Conservation (phyloP, 2,888 invertebrate species). For the Steinernema hermaphroditum region DNA sequence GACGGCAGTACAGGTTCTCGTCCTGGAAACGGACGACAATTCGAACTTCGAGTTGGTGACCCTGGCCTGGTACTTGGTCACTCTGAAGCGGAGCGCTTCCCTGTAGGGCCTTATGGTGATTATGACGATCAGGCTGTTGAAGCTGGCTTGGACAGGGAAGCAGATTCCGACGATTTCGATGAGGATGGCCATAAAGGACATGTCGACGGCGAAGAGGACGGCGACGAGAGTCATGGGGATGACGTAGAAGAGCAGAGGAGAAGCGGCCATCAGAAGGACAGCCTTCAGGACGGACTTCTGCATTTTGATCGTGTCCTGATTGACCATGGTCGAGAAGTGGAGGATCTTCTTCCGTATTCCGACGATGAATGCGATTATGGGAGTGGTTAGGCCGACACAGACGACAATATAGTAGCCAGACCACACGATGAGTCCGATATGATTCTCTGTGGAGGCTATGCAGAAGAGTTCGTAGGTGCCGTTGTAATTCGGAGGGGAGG, state of each 20-base stretch:
- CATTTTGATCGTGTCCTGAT: not conserved
- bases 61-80: not conserved
- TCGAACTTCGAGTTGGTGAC: not conserved
- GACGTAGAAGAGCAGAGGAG: not conserved
- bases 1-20: too few relatives aligned
- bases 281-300: not conserved
- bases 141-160: not conserved
- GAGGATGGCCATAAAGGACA: not conserved
- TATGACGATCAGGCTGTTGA: not conserved
- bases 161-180: not conserved
- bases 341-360: not conserved
- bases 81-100: not conserved
- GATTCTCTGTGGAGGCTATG: not conserved
- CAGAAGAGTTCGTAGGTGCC: not conserved
- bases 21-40: not conserved
- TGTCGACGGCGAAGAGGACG: too few relatives aligned
- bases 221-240: not conserved
- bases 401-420: not conserved
- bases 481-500: not conserved
- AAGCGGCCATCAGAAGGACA: not conserved
- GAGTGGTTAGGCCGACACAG: not conserved
- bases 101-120: not conserved
- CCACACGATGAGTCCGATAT: not conserved
- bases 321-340: not conserved
- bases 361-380: not conserved